Conservation (phyloP, 2,888 invertebrate genomes). For the Cryptophagus acutangulus region DNA sequence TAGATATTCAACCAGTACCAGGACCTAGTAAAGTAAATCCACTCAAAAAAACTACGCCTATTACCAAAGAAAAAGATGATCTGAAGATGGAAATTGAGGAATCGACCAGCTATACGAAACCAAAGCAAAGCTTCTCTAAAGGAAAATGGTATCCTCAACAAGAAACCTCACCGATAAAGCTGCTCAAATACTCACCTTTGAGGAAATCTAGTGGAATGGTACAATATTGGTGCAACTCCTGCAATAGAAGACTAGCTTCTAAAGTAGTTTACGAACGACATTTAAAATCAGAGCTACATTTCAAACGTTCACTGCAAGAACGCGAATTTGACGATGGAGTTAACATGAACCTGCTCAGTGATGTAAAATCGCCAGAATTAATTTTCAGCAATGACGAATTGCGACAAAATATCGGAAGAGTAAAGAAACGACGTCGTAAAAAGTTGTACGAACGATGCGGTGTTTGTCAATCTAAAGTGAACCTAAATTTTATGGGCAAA, state of each 20-base stretch:
- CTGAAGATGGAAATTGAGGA: slow-evolving; percentile 15
- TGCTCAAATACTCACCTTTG: slow-evolving; percentile 36
- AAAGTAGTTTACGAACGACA: slow-evolving; percentile 72
- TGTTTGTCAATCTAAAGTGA: slow-evolving; percentile 67
- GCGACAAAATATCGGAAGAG: slow-evolving; percentile 32
- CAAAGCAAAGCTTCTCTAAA: slow-evolving; percentile 53
- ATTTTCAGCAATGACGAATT: slow-evolving; percentile 20
- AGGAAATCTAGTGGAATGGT: slow-evolving; percentile 48
- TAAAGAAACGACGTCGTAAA: slow-evolving; percentile 50
- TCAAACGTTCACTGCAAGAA: slow-evolving; percentile 61
- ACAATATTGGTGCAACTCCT: slow-evolving; percentile 76
- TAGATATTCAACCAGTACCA: not conserved
- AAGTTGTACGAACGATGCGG: slow-evolving; percentile 61
- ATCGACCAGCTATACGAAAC: slow-evolving; percentile 39
- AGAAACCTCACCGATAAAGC: slow-evolving; percentile 12
- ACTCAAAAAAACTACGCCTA: slow-evolving; percentile 5
- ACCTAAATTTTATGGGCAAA: slow-evolving; percentile 68
- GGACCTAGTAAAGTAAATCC: slow-evolving; percentile 6
- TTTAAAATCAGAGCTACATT: slow-evolving; percentile 67
- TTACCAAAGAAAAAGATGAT: slow-evolving; percentile 5
- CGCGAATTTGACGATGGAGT: slow-evolving; percentile 58
- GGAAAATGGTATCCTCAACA: slow-evolving; percentile 72
- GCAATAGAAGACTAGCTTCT: slow-evolving; percentile 70
- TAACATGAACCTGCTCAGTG: slow-evolving; percentile 27
- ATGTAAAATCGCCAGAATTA: slow-evolving; percentile 24